These are phyloP conservation scores for Papilio polyxenes DNA, from an alignment of 1,140 invertebrate species.

Conservation along the genomic window DNA sequence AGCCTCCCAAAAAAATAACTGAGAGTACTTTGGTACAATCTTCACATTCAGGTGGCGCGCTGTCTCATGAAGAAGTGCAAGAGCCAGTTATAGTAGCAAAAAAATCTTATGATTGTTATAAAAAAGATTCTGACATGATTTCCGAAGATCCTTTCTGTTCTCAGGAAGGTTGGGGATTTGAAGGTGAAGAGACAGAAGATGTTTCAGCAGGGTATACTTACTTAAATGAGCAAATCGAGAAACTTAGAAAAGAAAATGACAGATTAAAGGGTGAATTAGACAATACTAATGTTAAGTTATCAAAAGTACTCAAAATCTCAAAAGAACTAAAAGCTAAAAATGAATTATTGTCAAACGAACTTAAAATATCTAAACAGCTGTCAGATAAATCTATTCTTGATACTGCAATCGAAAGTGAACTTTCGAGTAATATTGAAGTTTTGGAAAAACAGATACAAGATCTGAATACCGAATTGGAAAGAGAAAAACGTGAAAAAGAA, in stretches of 20 bases:
- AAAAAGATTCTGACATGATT: conserved; percentile 49
- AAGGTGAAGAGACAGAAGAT: conserved; percentile 56
- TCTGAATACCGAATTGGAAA: conserved; percentile 80
- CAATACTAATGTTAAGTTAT: conserved; percentile 83
- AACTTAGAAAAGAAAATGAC: conserved; percentile 66
- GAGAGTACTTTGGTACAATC: conserved; percentile 50
- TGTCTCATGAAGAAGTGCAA: conserved; percentile 40
- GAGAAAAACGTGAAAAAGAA: conserved; percentile 84
- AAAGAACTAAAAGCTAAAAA: conserved; percentile 87
- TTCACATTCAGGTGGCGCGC: conserved; percentile 16
- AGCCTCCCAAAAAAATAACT: conserved; percentile 49
- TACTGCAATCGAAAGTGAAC: conserved; percentile 87
- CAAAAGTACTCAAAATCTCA: conserved; percentile 87
- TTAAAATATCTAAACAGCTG: conserved; percentile 80
- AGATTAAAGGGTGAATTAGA: conserved; percentile 81
- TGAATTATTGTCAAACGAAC: conserved; percentile 82
- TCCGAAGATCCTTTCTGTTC: conserved; percentile 70
- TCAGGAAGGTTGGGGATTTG: conserved; percentile 75
- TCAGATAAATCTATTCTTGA: conserved; percentile 84
- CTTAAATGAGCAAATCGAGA: conserved; percentile 62
- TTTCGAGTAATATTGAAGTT: conserved; percentile 84
- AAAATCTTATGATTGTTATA: conserved; percentile 80
- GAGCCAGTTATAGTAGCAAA: conserved; percentile 76
- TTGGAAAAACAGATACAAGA: conserved; percentile 85
- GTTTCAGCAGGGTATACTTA: conserved; percentile 61